A percentile compares a stretch with the other conserved stretches of the same genome.
These are phyloP conservation scores for Synanthedon formicaeformis DNA, from an alignment of 2,888 invertebrate genomes.

Conservation along the genomic window DNA sequence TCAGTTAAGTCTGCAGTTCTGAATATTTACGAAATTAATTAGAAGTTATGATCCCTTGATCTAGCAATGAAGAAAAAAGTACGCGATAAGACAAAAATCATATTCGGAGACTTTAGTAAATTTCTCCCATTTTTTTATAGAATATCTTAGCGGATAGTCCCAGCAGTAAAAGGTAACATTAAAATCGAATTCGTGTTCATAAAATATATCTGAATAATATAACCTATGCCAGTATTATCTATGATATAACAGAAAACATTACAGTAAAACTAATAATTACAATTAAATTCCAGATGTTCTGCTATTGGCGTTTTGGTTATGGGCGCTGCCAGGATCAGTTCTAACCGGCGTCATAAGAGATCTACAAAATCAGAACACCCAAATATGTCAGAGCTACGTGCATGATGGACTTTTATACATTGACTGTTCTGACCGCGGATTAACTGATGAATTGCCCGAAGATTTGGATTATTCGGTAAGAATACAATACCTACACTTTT, in stretches of 20 bases:
- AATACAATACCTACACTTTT: too few species aligned
- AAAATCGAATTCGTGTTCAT: background rate
- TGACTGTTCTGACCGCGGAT: constrained; percentile 45
- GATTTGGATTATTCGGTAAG: constrained; percentile 45
- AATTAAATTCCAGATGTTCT: constrained; percentile 32
- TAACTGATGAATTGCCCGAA: constrained; percentile 41
- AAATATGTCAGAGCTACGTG: constrained; percentile 30
- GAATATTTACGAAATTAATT: too few species aligned
- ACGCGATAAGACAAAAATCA: too few species aligned
- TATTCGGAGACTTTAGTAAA: too few species aligned
- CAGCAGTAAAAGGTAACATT: too few species aligned
- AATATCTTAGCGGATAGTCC: too few species aligned
- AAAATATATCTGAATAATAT: background rate
- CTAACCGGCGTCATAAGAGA: constrained; percentile 27
- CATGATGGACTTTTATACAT: constrained; percentile 25
- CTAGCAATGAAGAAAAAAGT: too few species aligned
- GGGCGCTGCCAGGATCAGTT: constrained; percentile 33
- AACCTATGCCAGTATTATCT: too few species aligned
- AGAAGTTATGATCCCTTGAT: too few species aligned
- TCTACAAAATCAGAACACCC: constrained; percentile 17
- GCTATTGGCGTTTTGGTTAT: constrained; percentile 29
- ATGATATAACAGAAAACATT: too few species aligned
- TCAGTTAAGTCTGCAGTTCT: too few species aligned
- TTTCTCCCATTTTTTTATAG: too few species aligned
- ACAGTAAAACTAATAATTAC: background rate